A percentile compares a stretch with the other conserved stretches of the same genome.
Evolutionary conservation across 2,113 vertebrate species (phyloP).

Genomic region (Fulica atra): DNA sequence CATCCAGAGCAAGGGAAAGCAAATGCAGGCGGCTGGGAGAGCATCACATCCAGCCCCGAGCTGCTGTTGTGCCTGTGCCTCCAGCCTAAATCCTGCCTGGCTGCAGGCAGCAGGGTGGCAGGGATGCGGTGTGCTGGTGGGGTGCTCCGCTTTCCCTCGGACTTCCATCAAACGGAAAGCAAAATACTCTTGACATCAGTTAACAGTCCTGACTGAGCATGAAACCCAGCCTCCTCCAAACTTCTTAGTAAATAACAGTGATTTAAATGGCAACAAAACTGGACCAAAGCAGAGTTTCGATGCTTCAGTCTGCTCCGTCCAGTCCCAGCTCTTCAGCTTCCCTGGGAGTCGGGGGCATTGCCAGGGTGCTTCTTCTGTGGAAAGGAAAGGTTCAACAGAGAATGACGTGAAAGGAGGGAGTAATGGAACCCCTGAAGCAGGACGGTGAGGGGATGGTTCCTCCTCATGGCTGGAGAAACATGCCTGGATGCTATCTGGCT

Average conservation of each 20-base stretch:
- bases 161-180: neutral
- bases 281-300: neutral
- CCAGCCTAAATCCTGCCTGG: neutral
- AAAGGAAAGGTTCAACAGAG: neutral
- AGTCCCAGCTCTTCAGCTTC: neutral
- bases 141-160: neutral
- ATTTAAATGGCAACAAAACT: neutral
- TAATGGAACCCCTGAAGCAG: too few relatives aligned
- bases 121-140: accelerated
- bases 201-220: too few relatives aligned
- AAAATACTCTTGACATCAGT: neutral
- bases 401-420: neutral
- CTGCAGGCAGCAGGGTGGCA: neutral
- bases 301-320: neutral
- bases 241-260: neutral
- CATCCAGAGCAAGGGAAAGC: neutral
- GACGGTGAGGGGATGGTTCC: too few relatives aligned
- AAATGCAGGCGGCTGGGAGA: neutral
- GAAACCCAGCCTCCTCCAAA: neutral
- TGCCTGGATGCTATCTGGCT: neutral
- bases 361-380: neutral
- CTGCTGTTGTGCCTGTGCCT: neutral
- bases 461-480: neutral
- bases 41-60: neutral
- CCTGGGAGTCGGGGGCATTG: too few relatives aligned